Evolutionary conservation across 2,888 invertebrate species (phyloP).

Genomic region (Lithophane ornitopus): DNA sequence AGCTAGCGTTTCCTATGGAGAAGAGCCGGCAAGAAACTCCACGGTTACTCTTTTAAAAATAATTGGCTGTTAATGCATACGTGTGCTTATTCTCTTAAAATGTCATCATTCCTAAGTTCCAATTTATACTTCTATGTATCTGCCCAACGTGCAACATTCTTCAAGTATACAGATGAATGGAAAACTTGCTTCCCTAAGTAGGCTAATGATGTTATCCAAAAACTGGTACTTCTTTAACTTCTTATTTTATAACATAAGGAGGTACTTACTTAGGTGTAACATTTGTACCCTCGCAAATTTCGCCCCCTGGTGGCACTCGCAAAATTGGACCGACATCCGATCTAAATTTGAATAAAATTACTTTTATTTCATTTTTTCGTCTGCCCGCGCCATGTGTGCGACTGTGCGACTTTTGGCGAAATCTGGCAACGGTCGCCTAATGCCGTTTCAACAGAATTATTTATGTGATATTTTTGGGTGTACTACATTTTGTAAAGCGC

Average conservation of each 20-base stretch:
- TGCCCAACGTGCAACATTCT: not conserved
- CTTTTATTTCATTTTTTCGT: constrained; percentile 72
- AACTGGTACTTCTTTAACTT: constrained; percentile 36
- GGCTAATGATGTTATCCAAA: not conserved
- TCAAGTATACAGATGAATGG: not conserved
- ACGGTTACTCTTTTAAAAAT: too few species aligned
- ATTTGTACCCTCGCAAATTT: constrained; percentile 52
- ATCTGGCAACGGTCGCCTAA: constrained; percentile 52
- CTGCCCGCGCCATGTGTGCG: constrained; percentile 58
- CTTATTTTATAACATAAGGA: constrained; percentile 2
- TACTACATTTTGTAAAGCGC: constrained; percentile 40
- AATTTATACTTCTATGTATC: not conserved
- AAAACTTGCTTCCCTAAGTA: not conserved
- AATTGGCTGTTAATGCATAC: too few species aligned
- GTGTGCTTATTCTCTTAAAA: too few species aligned
- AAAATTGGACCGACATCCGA: constrained; percentile 72
- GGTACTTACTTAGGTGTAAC: constrained; percentile 33
- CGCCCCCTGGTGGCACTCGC: constrained; percentile 54
- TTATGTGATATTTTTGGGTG: constrained; percentile 41
- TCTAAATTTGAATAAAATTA: constrained; percentile 80
- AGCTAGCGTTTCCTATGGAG: too few species aligned
- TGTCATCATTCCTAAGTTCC: too few species aligned
- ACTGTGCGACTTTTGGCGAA: constrained; percentile 37
- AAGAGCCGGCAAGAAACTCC: too few species aligned
- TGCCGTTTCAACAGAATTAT: constrained; percentile 56